Evolutionary conservation across 1,140 invertebrate genomes (phyloP).

Genomic region (Theocolax elegans): DNA sequence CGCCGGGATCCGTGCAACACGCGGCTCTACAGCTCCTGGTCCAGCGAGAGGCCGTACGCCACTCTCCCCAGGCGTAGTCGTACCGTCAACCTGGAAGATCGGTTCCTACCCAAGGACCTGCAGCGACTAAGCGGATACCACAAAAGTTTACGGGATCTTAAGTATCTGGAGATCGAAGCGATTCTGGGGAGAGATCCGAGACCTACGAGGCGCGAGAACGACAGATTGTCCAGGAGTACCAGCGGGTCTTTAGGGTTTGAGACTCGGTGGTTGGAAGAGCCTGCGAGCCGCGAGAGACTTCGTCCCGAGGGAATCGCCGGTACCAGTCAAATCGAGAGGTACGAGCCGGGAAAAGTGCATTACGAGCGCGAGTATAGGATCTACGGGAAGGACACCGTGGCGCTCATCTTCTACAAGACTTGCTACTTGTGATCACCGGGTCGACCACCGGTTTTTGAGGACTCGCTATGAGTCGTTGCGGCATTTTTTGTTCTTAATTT

Average conservation of each 20-base stretch:
- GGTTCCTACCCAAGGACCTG: slow-evolving; percentile 46
- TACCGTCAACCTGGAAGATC: slow-evolving; percentile 48
- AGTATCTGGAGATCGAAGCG: slow-evolving; percentile 57
- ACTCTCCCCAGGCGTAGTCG: slow-evolving; percentile 34
- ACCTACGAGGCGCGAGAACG: slow-evolving; percentile 40
- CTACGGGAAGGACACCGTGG: slow-evolving; percentile 66
- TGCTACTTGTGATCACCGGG: slow-evolving; percentile 64
- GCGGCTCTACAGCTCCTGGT: neutral
- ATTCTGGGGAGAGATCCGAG: slow-evolving; percentile 50
- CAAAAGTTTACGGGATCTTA: slow-evolving; percentile 60
- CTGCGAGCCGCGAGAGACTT: slow-evolving; percentile 16
- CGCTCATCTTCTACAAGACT: slow-evolving; percentile 65
- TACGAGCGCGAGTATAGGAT: slow-evolving; percentile 65
- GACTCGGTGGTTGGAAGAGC: slow-evolving; percentile 37
- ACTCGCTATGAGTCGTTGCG: too few relatives aligned
- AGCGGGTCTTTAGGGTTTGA: slow-evolving; percentile 44
- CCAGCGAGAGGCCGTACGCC: slow-evolving; percentile 39
- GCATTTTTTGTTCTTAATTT: neutral
- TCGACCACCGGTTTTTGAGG: too few relatives aligned
- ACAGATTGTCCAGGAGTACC: slow-evolving; percentile 51
- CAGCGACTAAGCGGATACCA: slow-evolving; percentile 52
- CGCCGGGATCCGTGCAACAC: neutral
- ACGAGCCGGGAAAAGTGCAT: slow-evolving; percentile 61
- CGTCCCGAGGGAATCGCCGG: slow-evolving; percentile 24
- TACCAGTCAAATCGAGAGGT: slow-evolving; percentile 44